Evolutionary conservation across 53 echinoderm and acorn worm genomes (phyloP).

Genomic region (Paracentrotus lividus): DNA sequence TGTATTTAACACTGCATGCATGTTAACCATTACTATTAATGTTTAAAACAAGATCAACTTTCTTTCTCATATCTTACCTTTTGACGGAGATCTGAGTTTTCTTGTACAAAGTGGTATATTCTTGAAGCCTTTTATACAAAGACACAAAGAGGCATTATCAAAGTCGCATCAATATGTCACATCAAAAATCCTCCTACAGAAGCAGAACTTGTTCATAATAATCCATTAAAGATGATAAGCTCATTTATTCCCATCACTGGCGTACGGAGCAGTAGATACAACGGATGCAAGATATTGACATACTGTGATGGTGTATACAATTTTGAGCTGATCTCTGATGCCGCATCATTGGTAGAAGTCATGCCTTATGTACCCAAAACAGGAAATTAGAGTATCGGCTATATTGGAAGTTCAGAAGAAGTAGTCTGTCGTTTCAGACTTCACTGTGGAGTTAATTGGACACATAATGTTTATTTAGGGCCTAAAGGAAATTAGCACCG

Average conservation of each 20-base stretch:
- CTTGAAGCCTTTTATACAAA: background rate
- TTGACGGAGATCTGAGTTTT: no score
- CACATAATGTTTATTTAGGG: no score
- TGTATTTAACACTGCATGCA: no score
- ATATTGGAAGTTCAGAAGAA: background rate
- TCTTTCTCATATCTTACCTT: background rate
- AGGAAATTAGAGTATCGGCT: background rate
- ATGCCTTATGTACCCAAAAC: background rate
- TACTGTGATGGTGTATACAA: background rate
- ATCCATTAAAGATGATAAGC: background rate
- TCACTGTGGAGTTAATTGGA: background rate
- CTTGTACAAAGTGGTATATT: background rate
- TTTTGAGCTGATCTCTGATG: background rate
- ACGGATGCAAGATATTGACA: background rate
- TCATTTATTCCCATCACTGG: background rate
- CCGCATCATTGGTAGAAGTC: background rate
- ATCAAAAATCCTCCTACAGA: background rate
- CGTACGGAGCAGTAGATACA: background rate
- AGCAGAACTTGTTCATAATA: background rate
- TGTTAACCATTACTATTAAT: no score
- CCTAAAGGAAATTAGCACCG: no score
- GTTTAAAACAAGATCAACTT: background rate
- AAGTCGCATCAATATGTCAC: background rate
- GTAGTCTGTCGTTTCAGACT: background rate
- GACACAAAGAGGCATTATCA: background rate